Percentiles rank a stretch among this genome's conserved stretches.
These are phyloP conservation scores for Mesitornis unicolor DNA, from an alignment of 2,113 vertebrate genomes.

Conservation along the genomic window DNA sequence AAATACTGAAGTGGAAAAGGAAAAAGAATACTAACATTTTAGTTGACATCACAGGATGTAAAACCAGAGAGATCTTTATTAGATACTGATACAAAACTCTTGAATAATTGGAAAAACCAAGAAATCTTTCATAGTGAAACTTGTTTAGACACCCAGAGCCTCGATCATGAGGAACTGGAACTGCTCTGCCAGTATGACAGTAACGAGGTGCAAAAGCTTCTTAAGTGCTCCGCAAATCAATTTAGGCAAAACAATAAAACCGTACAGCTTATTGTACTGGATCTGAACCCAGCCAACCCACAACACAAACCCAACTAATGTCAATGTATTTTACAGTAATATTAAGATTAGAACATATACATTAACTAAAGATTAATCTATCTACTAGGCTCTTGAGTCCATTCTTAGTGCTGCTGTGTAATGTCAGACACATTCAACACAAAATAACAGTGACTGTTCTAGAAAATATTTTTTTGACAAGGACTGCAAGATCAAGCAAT, in stretches of 20 bases:
- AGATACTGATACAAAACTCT: background rate
- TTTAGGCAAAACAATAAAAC: background rate
- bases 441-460: background rate
- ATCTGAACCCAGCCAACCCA: background rate
- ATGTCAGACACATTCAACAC: background rate
- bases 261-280: rapidly evolving
- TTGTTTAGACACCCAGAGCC: background rate
- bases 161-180: background rate
- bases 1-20: background rate
- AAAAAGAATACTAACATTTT: background rate
- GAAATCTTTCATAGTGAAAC: background rate
- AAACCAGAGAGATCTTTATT: background rate
- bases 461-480: background rate
- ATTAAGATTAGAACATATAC: background rate
- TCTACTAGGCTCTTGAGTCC: background rate
- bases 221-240: background rate
- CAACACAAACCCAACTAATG: background rate
- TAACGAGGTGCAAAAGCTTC: background rate
- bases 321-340: background rate
- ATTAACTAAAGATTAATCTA: background rate
- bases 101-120: background rate
- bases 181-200: background rate
- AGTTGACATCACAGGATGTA: background rate
- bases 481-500: background rate
- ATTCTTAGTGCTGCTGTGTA: background rate